These are phyloP conservation scores for Sebastes fasciatus DNA, from an alignment of 2,113 vertebrate genomes.

Conservation along the genomic window DNA sequence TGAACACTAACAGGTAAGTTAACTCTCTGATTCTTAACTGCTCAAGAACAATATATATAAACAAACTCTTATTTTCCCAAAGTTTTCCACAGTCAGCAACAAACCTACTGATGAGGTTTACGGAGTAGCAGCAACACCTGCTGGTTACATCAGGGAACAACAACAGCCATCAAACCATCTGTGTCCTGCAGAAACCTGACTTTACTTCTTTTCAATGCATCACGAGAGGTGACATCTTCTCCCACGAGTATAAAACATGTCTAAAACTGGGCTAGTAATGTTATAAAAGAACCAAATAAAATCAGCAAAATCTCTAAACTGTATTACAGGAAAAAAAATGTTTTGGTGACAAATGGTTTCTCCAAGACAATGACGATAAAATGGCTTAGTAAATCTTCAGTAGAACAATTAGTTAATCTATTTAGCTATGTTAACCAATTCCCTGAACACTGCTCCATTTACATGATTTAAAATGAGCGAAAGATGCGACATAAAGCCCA, in stretches of 20 bases:
- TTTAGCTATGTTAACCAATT: constrained; percentile 25
- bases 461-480: constrained; percentile 6
- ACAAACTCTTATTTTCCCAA: constrained; percentile 2
- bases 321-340: constrained; percentile 5
- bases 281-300: constrained; percentile 13
- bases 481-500: not conserved
- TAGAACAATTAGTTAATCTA: constrained; percentile 8
- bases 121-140: constrained; percentile 62
- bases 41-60: constrained; percentile 10
- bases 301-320: not conserved
- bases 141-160: constrained; percentile 40
- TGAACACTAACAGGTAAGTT: constrained; percentile 1
- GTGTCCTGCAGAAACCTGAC: not conserved
- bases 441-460: constrained; percentile 17
- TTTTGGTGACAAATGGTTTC: constrained; percentile 32
- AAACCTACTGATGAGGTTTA: constrained; percentile 10
- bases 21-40: not conserved
- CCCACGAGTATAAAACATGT: not conserved
- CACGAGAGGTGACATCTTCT: not conserved
- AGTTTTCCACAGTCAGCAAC: constrained; percentile 10
- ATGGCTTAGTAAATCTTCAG: constrained; percentile 1
- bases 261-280: not conserved
- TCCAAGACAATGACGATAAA: not conserved
- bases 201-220: not conserved
- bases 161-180: not conserved